Evolutionary conservation across 1,140 invertebrate genomes (phyloP).

Genomic region (Drosophila malerkotliana): DNA sequence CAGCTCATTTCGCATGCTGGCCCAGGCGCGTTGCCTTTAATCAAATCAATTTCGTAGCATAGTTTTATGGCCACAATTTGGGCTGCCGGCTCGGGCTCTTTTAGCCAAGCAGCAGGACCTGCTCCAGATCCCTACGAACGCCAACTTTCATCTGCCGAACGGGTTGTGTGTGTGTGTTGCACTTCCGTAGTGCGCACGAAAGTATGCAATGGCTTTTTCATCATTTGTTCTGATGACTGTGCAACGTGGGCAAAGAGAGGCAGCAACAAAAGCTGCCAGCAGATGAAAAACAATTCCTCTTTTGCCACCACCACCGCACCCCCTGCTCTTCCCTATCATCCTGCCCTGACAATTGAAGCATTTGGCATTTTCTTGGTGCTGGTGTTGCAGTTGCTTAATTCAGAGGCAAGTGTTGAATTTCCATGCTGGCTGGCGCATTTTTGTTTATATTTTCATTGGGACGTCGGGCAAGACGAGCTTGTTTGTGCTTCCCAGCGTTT

Average conservation of each 20-base stretch:
- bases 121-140: constrained; percentile 13
- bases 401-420: constrained; percentile 77
- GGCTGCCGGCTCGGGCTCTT: constrained; percentile 41
- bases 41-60: constrained; percentile 83
- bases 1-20: constrained; percentile 76
- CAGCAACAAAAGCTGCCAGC: constrained; percentile 64
- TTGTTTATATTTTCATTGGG: constrained; percentile 65
- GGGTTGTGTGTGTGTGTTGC: constrained; percentile 43
- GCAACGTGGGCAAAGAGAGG: constrained; percentile 74
- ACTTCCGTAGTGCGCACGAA: constrained; percentile 76
- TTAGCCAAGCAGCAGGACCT: constrained; percentile 8
- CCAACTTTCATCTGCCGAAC: constrained; percentile 39
- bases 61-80: constrained; percentile 83
- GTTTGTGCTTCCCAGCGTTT: constrained; percentile 35
- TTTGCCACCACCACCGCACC: neutral
- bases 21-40: constrained; percentile 73
- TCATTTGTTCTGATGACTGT: constrained; percentile 75
- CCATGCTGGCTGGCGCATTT: constrained; percentile 65
- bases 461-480: constrained; percentile 20
- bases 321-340: neutral
- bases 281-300: constrained; percentile 76
- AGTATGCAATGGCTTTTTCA: constrained; percentile 81
- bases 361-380: constrained; percentile 56
- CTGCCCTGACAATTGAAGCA: constrained; percentile 58
- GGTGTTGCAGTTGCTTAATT: constrained; percentile 73